These are phyloP conservation scores for Melanotaenia maccullochi DNA, from an alignment of 2,797 vertebrate genomes.

Conservation along the genomic window DNA sequence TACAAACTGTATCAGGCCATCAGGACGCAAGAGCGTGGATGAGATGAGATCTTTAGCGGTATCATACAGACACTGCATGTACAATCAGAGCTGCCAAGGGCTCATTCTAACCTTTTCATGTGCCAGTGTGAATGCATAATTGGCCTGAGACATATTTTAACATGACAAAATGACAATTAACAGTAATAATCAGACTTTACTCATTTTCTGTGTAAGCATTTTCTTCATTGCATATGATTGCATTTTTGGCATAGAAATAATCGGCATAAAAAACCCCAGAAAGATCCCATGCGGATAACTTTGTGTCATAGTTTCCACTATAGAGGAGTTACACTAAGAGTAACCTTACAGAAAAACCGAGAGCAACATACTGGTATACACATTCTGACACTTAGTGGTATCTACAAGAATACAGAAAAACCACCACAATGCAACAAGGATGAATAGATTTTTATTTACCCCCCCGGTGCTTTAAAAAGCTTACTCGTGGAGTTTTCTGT, in stretches of 20 bases:
- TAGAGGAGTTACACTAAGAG: background rate
- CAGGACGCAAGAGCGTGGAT: conserved; percentile 9
- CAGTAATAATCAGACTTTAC: conserved; percentile 6
- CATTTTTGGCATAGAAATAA: conserved; percentile 7
- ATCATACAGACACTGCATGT: conserved; percentile 1
- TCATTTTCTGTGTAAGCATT: conserved; percentile 6
- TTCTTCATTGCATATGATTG: conserved; percentile 12
- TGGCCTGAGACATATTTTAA: conserved; percentile 21
- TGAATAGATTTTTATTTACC: background rate
- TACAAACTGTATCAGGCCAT: conserved; percentile 3
- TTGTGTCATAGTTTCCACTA: conserved; percentile 2
- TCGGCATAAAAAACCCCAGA: background rate
- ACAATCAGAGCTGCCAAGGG: conserved; percentile 17
- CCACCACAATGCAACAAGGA: background rate
- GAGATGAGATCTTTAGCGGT: conserved; percentile 9
- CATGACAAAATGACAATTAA: conserved; percentile 11
- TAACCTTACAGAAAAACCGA: conserved; percentile 17
- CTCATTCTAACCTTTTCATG: conserved; percentile 12
- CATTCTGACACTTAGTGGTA: background rate
- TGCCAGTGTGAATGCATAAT: background rate
- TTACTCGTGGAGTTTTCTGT: background rate
- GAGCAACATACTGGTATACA: background rate
- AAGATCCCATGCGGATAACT: background rate
- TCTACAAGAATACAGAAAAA: background rate
- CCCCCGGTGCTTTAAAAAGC: conserved; percentile 14